Percentiles rank a stretch among this genome's conserved stretches.
Evolutionary conservation across 2,113 vertebrate genomes (phyloP).

Genomic region (Petrocephalus zakoni): DNA sequence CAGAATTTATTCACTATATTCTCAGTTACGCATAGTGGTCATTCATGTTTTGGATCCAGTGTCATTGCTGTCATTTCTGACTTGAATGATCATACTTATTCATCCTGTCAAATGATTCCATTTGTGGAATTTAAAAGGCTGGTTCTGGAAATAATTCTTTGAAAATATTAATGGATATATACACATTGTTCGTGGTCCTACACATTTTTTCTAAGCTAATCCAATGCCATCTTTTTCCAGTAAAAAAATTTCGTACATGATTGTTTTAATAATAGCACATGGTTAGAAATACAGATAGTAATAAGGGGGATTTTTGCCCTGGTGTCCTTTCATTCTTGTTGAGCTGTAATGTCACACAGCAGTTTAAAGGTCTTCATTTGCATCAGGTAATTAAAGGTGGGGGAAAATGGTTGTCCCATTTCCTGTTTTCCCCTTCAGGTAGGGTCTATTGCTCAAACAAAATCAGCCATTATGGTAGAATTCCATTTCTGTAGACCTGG

Average conservation of each 20-base stretch:
- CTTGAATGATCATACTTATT: background rate
- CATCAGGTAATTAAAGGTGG: conserved; percentile 11
- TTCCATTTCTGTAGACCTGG: conserved; percentile 37
- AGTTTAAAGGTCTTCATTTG: background rate
- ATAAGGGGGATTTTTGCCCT: background rate
- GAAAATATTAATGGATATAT: background rate
- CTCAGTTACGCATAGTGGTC: background rate
- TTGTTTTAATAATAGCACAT: background rate
- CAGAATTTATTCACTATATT: background rate
- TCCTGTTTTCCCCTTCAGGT: background rate
- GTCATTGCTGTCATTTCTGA: background rate
- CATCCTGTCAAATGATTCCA: background rate
- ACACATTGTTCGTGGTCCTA: background rate
- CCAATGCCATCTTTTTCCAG: background rate
- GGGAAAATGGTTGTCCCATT: background rate
- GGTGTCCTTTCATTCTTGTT: background rate
- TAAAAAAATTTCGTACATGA: background rate
- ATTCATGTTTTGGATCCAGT: background rate
- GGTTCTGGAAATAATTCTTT: background rate
- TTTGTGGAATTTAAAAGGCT: background rate
- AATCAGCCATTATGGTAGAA: background rate
- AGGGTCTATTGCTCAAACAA: background rate
- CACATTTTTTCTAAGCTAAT: background rate
- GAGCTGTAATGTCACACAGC: background rate
- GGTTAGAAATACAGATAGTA: background rate